phyloP scores from a whole-genome alignment of 1,140 invertebrate genomes.

The Steinernema khuongi region DNA sequence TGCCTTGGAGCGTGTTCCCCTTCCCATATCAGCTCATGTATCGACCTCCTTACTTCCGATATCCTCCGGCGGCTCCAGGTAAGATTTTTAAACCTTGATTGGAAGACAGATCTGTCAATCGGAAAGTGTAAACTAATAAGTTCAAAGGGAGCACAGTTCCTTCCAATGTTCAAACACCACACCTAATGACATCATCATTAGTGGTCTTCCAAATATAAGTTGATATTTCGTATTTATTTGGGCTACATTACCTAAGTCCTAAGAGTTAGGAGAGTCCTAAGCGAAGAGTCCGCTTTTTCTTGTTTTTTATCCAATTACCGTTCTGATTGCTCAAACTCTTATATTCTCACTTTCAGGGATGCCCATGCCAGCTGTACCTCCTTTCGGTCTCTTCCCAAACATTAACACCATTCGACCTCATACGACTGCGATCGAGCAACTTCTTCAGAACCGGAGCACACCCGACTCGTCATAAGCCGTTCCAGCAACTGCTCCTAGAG shows the following conservation, averaged over 20 bases:
- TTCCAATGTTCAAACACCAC: too few species aligned
- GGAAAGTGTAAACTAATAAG: too few species aligned
- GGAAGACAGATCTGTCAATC: too few species aligned
- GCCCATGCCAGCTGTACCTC: neutral
- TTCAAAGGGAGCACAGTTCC: too few species aligned
- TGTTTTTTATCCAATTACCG: too few species aligned
- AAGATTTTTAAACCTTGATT: too few species aligned
- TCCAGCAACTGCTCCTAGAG: neutral
- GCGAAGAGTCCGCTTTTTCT: too few species aligned
- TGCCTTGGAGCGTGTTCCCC: neutral
- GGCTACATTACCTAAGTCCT: too few species aligned
- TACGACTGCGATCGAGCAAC: neutral
- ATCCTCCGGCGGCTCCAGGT: neutral
- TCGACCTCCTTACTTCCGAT: neutral
- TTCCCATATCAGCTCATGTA: conserved; percentile 2
- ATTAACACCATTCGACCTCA: neutral
- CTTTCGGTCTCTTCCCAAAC: neutral
- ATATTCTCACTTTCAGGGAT: neutral
- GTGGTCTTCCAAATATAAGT: too few species aligned
- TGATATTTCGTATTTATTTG: too few species aligned
- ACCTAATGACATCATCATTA: too few species aligned
- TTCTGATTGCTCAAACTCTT: neutral
- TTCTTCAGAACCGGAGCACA: neutral
- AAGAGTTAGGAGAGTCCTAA: too few species aligned
- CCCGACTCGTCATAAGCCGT: neutral